These are phyloP conservation scores for Sebastes hubbsi DNA, from an alignment of 2,797 vertebrate species.

Conservation along the genomic window DNA sequence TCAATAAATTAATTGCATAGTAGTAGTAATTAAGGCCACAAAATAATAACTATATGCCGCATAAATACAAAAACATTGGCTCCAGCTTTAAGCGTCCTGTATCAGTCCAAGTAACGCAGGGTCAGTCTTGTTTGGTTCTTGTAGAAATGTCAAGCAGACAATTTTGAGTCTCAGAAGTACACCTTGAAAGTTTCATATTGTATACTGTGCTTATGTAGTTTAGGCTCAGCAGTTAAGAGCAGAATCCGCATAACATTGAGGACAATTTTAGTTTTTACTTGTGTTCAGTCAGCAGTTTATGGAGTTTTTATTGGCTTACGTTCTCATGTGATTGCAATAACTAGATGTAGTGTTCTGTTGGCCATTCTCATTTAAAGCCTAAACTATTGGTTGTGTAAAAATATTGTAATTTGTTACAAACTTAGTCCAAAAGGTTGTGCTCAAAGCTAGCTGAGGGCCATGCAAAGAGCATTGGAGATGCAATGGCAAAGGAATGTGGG, in stretches of 20 bases:
- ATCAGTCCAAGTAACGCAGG: neutral
- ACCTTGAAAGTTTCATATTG: neutral
- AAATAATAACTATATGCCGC: neutral
- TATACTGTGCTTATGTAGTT: neutral
- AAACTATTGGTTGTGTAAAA: neutral
- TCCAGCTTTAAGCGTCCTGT: neutral
- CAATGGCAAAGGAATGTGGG: slow-evolving; percentile 46
- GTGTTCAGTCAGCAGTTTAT: neutral
- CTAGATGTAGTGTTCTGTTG: neutral
- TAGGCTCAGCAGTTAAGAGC: neutral
- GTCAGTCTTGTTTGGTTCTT: neutral
- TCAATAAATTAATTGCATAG: neutral
- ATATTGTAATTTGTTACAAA: neutral
- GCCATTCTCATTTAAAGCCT: neutral
- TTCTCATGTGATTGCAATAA: neutral
- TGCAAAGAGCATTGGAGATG: slow-evolving; percentile 76
- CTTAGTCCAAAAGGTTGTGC: slow-evolving; percentile 20
- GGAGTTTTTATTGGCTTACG: neutral
- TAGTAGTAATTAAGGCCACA: neutral
- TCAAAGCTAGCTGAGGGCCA: slow-evolving; percentile 65
- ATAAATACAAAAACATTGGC: neutral
- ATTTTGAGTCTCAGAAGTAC: neutral
- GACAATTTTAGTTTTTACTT: neutral
- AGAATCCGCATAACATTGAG: neutral
- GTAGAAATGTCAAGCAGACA: neutral